Percentiles rank a stretch among this genome's conserved stretches.
Evolutionary conservation across 2,888 invertebrate genomes (phyloP).

Genomic region (Thecophora atra): DNA sequence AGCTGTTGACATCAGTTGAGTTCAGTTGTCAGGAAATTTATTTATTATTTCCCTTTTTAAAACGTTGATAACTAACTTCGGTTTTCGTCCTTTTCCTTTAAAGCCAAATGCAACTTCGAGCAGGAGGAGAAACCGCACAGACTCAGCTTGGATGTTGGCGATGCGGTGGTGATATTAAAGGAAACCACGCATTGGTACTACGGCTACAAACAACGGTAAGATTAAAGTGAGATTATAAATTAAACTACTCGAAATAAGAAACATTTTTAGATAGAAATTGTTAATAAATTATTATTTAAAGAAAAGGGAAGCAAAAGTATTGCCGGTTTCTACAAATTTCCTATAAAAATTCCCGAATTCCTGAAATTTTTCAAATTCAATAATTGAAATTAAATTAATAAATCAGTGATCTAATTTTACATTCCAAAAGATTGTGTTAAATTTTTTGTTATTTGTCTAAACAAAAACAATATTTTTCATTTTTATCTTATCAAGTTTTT

Average conservation of each 20-base stretch:
- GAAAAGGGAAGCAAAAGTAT: no score
- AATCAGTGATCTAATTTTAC: no score
- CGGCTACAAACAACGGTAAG: constrained; percentile 66
- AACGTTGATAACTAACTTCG: background rate
- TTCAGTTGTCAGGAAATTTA: background rate
- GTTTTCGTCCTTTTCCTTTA: constrained; percentile 40
- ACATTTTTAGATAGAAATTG: no score
- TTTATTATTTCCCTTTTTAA: background rate
- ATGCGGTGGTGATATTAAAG: constrained; percentile 63
- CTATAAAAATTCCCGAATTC: no score
- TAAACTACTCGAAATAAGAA: no score
- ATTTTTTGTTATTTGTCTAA: no score
- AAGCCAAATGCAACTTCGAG: constrained; percentile 66
- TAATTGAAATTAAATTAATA: no score
- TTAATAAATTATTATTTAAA: no score
- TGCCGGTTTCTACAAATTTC: no score
- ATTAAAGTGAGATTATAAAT: no score
- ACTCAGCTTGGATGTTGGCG: constrained; percentile 64
- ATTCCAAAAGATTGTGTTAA: no score
- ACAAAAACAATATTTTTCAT: background rate
- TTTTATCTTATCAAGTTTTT: constrained; percentile 24
- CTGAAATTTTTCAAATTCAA: no score
- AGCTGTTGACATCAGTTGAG: background rate
- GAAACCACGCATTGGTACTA: constrained; percentile 66
- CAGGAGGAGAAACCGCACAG: constrained; percentile 65